phyloP scores from a whole-genome alignment of 1,140 invertebrate genomes.

The Brachionus koreanus region DNA sequence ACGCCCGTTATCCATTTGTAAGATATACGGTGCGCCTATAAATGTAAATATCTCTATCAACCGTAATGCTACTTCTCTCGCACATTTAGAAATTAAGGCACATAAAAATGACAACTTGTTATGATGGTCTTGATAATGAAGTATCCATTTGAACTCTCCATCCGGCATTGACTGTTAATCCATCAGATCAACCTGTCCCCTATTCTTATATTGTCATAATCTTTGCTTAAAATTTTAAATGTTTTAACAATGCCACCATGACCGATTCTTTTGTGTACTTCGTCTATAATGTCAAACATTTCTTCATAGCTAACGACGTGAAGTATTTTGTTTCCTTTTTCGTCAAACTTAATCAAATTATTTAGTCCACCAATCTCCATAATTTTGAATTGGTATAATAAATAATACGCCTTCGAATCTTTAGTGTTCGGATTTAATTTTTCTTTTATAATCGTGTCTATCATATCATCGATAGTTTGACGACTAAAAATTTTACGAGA shows the following conservation, averaged over 20 bases:
- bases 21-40: constrained; percentile 47
- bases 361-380: background rate
- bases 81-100: background rate
- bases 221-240: too few relatives aligned
- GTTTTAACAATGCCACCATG: constrained; percentile 23
- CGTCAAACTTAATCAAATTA: background rate
- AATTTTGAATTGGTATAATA: background rate
- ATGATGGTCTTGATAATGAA: constrained; percentile 44
- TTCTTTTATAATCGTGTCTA: background rate
- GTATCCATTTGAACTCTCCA: constrained; percentile 36
- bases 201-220: too few relatives aligned
- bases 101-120: constrained; percentile 39
- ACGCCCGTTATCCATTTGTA: constrained; percentile 48
- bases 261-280: background rate
- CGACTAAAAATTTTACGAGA: too few relatives aligned
- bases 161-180: constrained; percentile 42
- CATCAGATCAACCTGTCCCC: constrained; percentile 43
- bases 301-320: background rate
- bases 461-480: too few relatives aligned
- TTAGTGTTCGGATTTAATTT: background rate
- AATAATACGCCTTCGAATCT: background rate
- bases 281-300: background rate
- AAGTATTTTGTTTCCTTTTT: background rate
- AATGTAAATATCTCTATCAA: constrained; percentile 45
- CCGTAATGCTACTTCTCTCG: constrained; percentile 8